Conservation (phyloP, 35 echinoderm and acorn worm genomes). For the Anneissia japonica region DNA sequence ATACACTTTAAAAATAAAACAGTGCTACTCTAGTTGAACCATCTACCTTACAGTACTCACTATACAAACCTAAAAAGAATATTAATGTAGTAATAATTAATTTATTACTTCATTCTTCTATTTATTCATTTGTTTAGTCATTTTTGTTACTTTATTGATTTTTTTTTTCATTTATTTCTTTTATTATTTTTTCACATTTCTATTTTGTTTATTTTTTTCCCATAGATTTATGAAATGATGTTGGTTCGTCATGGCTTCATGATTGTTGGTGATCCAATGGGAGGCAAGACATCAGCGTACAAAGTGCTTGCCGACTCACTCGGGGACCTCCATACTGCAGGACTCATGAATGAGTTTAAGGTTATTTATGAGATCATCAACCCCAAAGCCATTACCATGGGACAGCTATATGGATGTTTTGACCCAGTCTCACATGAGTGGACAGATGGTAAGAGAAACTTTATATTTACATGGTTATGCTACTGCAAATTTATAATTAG, state of each 20-base stretch:
- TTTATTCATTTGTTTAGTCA: too few relatives aligned
- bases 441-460: slow-evolving; percentile 67
- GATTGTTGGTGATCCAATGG: slow-evolving; percentile 95
- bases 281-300: slow-evolving; percentile 88
- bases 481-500: too few relatives aligned
- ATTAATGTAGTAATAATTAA: too few relatives aligned
- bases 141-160: too few relatives aligned
- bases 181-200: too few relatives aligned
- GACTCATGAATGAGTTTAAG: slow-evolving; percentile 73
- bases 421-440: slow-evolving; percentile 99
- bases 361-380: slow-evolving; percentile 86
- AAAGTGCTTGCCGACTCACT: slow-evolving; percentile 72
- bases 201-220: neutral
- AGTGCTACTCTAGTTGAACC: too few relatives aligned
- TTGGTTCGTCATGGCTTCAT: slow-evolving; percentile 98
- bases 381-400: slow-evolving; percentile 98
- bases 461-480: too few relatives aligned
- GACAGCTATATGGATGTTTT: slow-evolving; percentile 92
- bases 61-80: too few relatives aligned
- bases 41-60: too few relatives aligned
- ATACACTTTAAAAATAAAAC: too few relatives aligned
- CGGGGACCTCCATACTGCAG: slow-evolving; percentile 74
- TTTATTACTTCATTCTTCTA: too few relatives aligned
- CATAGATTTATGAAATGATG: slow-evolving; percentile 98
- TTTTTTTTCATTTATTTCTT: too few relatives aligned